Evolutionary conservation across 2,888 invertebrate genomes (phyloP).

Genomic region (Odontomyia ornata): DNA sequence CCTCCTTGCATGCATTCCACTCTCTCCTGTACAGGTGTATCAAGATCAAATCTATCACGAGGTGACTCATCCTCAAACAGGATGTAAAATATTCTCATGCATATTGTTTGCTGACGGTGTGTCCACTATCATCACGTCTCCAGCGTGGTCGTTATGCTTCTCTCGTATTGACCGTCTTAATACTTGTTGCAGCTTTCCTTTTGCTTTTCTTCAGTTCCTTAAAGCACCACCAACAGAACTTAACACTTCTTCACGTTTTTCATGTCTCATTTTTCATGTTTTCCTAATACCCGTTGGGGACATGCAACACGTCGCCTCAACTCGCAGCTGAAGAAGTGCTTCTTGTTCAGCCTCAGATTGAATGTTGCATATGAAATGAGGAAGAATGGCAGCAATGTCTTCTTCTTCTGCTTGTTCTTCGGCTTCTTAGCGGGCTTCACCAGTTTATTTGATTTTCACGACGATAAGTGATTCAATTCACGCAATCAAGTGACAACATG

Average conservation of each 20-base stretch:
- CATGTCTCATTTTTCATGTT: slow-evolving; percentile 20
- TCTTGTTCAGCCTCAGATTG: neutral
- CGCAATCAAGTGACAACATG: slow-evolving; percentile 36
- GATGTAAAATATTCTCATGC: slow-evolving; percentile 38
- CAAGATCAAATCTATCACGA: neutral
- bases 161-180: slow-evolving; percentile 11
- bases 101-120: slow-evolving; percentile 18
- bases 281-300: slow-evolving; percentile 30
- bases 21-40: slow-evolving; percentile 7
- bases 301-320: neutral
- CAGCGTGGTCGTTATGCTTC: neutral
- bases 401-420: neutral
- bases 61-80: slow-evolving; percentile 26
- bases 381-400: neutral
- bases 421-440: neutral
- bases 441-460: slow-evolving; percentile 26
- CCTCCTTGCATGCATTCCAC: neutral
- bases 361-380: slow-evolving; percentile 34
- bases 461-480: slow-evolving; percentile 38
- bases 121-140: slow-evolving; percentile 29
- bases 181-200: neutral
- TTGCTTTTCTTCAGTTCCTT: slow-evolving; percentile 15
- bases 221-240: slow-evolving; percentile 3
- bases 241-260: slow-evolving; percentile 30
- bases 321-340: neutral